Evolutionary conservation across 2,113 vertebrate genomes (phyloP), one percentile per base, ranked within the genome.

Genomic region (Odontesthes bonariensis): DNA sequence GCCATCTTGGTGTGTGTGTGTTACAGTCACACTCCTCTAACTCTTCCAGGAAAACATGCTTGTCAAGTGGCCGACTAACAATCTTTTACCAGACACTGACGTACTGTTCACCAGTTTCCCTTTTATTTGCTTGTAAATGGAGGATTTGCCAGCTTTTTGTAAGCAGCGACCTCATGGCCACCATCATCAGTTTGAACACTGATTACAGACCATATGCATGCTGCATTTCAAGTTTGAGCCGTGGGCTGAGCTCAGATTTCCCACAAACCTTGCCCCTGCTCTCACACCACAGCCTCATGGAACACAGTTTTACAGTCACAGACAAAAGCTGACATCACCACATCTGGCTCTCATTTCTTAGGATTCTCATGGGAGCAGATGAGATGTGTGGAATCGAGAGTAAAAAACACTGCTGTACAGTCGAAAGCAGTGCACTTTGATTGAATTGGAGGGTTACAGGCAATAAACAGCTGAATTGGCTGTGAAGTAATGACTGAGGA

Each of bases 271-370:
- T 86, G 54, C 65, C 63, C 52, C 60, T 69, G 62, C 62, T 60
- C 60, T 53, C 3, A 17, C 57, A 67, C 75, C 79, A 33, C 76
- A 86, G 53, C 73, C 60, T 81, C 16, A 4, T 16, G 67, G 61
- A 81, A 66, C 69, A 72, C 71, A 68, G 40, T 60, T 67, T 69
- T 33, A 42, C 64, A 85, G 74, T 71, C 77, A 55, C 23, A 62
- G 77, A 87, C 78, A 62, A n/a, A 42, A 38, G 46, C 56, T 92
- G 91, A 92, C 88, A 89, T 93, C 90, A 92, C 71, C 88, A 86
- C 92, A 93, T 93, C 91, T 92, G 92, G 85, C 62, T 83, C 69
- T 62, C 53, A 85, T 93, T 89, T 83, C 61, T 64, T 67, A 60
- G 56, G 54, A 32, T 75, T 86, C 73, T 67, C 80, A 59, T n/a